Conservation (phyloP, 2,797 vertebrate genomes). For the Tokudaia tokunoshimensis region DNA sequence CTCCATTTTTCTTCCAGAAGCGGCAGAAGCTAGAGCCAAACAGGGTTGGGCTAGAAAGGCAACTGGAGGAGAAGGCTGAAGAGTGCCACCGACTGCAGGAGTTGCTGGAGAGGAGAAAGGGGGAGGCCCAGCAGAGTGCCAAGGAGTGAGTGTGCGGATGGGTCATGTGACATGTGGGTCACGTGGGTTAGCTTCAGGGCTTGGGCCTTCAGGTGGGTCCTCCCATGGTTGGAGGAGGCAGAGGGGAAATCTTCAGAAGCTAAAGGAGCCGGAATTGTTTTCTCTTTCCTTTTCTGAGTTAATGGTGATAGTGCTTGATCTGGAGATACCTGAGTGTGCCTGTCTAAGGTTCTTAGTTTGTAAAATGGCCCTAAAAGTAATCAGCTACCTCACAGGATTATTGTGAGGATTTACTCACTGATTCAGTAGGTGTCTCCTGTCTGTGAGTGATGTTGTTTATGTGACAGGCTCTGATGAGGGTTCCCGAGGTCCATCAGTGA, state of each 20-base stretch:
- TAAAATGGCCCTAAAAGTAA: slow-evolving; percentile 10
- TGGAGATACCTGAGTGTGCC: background rate
- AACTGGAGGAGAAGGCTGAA: slow-evolving; percentile 91
- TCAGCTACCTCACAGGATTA: background rate
- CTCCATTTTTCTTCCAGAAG: slow-evolving; percentile 77
- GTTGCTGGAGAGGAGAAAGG: slow-evolving; percentile 90
- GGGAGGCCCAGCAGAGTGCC: slow-evolving; percentile 91
- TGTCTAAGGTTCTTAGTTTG: background rate
- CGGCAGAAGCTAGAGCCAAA: slow-evolving; percentile 81
- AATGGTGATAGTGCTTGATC: background rate
- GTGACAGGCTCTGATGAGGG: background rate
- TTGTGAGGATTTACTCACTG: background rate
- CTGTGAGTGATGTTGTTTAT: background rate
- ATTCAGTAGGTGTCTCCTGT: background rate
- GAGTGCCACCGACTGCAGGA: slow-evolving; percentile 92
- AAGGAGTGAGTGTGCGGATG: slow-evolving; percentile 92
- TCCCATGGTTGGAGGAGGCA: background rate
- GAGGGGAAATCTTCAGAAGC: background rate
- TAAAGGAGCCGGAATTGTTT: background rate
- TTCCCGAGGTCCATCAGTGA: background rate
- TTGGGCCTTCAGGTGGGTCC: background rate
- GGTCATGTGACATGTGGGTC: background rate
- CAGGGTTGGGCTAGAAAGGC: slow-evolving; percentile 87
- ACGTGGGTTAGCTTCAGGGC: background rate
- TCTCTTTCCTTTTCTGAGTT: background rate